These are phyloP conservation scores for Dioctria rufipes DNA, from an alignment of 2,888 invertebrate genomes.

Conservation along the genomic window DNA sequence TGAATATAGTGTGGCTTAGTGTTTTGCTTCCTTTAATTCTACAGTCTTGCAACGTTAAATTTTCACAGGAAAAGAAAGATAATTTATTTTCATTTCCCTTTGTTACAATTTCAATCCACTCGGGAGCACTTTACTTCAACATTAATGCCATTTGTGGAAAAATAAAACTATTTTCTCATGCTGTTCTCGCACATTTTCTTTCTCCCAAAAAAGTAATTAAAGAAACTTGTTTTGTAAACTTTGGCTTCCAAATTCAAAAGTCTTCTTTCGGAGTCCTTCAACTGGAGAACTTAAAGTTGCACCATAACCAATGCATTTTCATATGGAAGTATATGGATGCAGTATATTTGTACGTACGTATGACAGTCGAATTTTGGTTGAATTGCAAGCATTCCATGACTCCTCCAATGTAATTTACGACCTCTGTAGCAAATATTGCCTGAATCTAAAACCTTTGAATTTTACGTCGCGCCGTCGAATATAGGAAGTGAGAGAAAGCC, in stretches of 20 bases:
- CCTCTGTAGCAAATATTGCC: constrained; percentile 24
- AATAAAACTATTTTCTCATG: background rate
- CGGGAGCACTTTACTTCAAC: no score
- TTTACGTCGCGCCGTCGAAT: background rate
- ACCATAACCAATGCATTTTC: no score
- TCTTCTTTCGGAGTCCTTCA: background rate
- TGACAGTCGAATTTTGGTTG: background rate
- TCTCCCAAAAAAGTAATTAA: background rate
- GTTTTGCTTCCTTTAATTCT: no score
- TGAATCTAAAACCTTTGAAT: constrained; percentile 5
- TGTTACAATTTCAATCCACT: no score
- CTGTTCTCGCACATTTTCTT: background rate
- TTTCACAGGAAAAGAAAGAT: no score
- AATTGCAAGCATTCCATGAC: background rate
- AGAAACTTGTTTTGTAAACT: background rate
- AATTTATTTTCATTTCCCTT: no score
- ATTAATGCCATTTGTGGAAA: no score
- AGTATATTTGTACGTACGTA: background rate
- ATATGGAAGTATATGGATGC: background rate
- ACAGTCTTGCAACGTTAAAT: no score
- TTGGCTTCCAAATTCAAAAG: background rate
- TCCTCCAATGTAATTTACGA: constrained; percentile 36
- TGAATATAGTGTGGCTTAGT: no score
- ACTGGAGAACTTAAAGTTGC: no score
- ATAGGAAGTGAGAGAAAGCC: background rate